Evolutionary conservation across 2,113 vertebrate species (phyloP), one percentile per base, ranked within the genome.

Genomic region (Epinephelus moara): DNA sequence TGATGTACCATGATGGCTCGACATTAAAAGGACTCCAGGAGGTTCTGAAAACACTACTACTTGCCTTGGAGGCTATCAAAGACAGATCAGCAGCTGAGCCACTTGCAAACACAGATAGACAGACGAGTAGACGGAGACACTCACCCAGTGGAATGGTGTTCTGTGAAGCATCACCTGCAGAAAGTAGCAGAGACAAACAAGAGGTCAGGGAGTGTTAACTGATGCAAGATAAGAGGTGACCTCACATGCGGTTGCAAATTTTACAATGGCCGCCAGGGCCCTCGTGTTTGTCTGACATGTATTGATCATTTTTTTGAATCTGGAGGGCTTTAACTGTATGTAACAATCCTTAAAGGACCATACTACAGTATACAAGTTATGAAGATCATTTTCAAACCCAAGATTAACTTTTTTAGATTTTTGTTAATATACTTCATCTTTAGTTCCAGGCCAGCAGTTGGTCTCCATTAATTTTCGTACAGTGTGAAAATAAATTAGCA

Each of bases 101-200:
- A 40, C 37, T 78, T 4, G 40, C 17, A 70, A 62, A 70, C 64
- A 70, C 30, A 72, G 30, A 72, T 42, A 75, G 47, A 70, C 18
- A 42, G 18, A 81, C 15, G 11, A 63, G 47, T 27, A 62, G 84
- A 71, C 50, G 25, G 27, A 88, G 42, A 78, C 45, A 86, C 92
- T 94, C 87, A 96, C 95, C 94, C 62, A 81, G 70, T 67, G 92
- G 92, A 78, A 95, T 88, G 67, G 67, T 88, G 87, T 92, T 94
- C 84, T 92, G 90, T n/a, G 88, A 85, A 49, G 89, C 79, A 70
- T 93, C 89, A 92, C 95, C 95, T 96, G 89, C 70, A 90, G 85
- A 77, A 45, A 72, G 19, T 52, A 77, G 47, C 79, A 17, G 25
- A 89, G 68, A 91, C 69, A 88, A 82, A 85, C 56, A 76, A 78